Evolutionary conservation across 2,888 invertebrate genomes (phyloP).

Genomic region (Brassicogethes aeneus): DNA sequence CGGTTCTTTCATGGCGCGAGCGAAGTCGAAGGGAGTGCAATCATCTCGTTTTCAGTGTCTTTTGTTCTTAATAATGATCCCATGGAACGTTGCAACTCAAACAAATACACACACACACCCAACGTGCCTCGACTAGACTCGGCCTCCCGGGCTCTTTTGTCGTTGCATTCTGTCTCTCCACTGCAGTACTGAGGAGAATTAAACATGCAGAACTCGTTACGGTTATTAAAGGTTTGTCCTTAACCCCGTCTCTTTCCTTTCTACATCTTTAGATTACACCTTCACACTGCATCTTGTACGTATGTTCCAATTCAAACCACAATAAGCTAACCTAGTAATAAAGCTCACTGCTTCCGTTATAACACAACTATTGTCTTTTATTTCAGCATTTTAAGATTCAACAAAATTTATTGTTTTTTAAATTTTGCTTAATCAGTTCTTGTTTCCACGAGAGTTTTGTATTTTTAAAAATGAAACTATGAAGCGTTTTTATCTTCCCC

Average conservation of each 20-base stretch:
- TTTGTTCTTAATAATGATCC: conserved; percentile 42
- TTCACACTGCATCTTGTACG: no score
- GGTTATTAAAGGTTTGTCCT: conserved; percentile 10
- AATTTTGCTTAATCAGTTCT: no score
- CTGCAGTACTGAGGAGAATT: conserved; percentile 22
- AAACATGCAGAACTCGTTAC: conserved; percentile 24
- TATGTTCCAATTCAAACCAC: no score
- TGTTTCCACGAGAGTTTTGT: no score
- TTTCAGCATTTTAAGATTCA: no score
- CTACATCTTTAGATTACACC: neutral
- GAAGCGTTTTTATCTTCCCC: no score
- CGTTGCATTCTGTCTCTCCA: conserved; percentile 27
- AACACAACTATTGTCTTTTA: no score
- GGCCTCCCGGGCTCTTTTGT: conserved; percentile 22
- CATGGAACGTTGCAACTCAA: conserved; percentile 26
- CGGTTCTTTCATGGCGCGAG: conserved; percentile 27
- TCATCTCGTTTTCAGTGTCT: conserved; percentile 41
- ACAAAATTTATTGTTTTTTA: no score
- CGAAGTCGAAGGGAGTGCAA: conserved; percentile 28
- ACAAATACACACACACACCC: conserved; percentile 28
- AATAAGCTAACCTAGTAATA: no score
- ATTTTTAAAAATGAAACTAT: no score
- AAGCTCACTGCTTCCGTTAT: no score
- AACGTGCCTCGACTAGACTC: conserved; percentile 16
- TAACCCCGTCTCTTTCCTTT: neutral